Conservation (phyloP, 2,797 vertebrate genomes). For the Petrocephalus schoutedeni region DNA sequence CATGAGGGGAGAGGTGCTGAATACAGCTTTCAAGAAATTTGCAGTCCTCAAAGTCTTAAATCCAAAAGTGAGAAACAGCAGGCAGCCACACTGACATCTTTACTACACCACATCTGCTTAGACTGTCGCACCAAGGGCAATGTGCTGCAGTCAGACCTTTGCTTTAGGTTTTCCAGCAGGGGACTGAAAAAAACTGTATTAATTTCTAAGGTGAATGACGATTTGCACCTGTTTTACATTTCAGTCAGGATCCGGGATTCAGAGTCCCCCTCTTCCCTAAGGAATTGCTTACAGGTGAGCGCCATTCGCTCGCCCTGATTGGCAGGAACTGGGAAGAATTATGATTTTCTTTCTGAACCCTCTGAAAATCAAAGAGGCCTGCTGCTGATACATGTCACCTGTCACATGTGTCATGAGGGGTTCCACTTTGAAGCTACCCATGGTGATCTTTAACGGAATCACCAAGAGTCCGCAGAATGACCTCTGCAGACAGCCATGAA, state of each 20-base stretch:
- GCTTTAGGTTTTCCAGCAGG: slow-evolving; percentile 43
- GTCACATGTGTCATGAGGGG: slow-evolving; percentile 25
- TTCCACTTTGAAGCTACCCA: slow-evolving; percentile 18
- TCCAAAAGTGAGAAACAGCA: neutral
- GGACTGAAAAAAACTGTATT: slow-evolving; percentile 38
- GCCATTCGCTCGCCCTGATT: slow-evolving; percentile 21
- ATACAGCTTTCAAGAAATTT: neutral
- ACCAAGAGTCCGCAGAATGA: neutral
- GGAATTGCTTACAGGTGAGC: slow-evolving; percentile 23
- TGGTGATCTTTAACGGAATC: slow-evolving; percentile 16
- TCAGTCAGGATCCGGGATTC: slow-evolving; percentile 52
- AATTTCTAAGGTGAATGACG: slow-evolving; percentile 46
- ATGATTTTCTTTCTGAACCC: neutral
- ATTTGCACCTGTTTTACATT: slow-evolving; percentile 57
- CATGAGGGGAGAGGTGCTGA: neutral
- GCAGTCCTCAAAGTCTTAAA: neutral
- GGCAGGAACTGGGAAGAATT: slow-evolving; percentile 9
- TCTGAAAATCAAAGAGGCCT: neutral
- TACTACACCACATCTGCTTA: slow-evolving; percentile 27
- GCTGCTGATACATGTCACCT: slow-evolving; percentile 23
- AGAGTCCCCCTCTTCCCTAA: neutral
- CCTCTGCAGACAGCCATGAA: neutral
- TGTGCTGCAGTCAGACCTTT: neutral
- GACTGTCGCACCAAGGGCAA: neutral
- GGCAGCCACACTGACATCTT: slow-evolving; percentile 27